phyloP scores from a whole-genome alignment of 2,888 invertebrate species.

The Agrenia bidenticulata region DNA sequence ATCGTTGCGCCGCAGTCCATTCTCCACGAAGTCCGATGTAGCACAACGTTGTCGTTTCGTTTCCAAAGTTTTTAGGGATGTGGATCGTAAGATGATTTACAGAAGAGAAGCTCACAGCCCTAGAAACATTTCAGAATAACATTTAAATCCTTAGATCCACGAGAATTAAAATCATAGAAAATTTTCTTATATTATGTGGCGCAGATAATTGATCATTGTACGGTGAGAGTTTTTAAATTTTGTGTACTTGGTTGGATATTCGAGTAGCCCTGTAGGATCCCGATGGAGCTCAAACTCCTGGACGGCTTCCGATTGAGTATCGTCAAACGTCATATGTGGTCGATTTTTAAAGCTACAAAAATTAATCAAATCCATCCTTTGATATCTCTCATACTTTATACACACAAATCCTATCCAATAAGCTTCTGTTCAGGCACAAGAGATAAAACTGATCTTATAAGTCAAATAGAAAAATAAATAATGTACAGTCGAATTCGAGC shows the following conservation, averaged over 20 bases:
- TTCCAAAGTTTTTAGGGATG: constrained; percentile 85
- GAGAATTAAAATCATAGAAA: constrained; percentile 1
- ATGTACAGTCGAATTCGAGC: constrained; percentile 82
- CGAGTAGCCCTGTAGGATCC: constrained; percentile 75
- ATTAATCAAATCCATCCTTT: no score
- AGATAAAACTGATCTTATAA: background rate
- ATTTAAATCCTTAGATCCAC: background rate
- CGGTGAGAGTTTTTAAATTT: no score
- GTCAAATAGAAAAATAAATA: background rate
- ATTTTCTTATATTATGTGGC: no score
- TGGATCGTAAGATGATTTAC: constrained; percentile 86
- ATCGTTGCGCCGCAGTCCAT: constrained; percentile 77
- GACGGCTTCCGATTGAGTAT: constrained; percentile 71
- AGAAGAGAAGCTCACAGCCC: constrained; percentile 87
- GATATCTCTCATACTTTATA: no score
- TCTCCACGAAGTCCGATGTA: constrained; percentile 96
- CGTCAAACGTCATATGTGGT: constrained; percentile 93
- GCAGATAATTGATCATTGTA: constrained; percentile 3
- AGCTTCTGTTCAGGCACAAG: background rate
- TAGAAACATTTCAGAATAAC: constrained; percentile 56
- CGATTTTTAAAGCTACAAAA: constrained; percentile 85
- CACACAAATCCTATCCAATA: no score
- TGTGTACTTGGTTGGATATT: constrained; percentile 92
- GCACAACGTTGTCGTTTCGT: constrained; percentile 78
- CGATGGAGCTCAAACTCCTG: constrained; percentile 85